Evolutionary conservation across 1,140 invertebrate species (phyloP).

Genomic region (Neodiprion fabricii): DNA sequence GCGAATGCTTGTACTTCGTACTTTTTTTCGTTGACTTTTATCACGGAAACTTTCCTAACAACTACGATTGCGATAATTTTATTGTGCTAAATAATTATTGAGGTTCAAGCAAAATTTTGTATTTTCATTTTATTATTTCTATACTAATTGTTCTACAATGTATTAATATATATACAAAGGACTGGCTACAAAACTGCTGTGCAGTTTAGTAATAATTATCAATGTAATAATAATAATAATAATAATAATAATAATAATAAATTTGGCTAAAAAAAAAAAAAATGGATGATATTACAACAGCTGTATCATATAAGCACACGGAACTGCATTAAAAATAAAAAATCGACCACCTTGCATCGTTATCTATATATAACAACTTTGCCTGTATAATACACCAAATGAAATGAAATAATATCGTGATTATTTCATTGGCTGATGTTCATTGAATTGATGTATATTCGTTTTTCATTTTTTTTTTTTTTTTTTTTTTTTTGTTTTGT

Average conservation of each 20-base stretch:
- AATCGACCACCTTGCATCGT: neutral
- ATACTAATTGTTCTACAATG: conserved; percentile 13
- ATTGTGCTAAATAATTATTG: neutral
- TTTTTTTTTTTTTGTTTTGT: neutral
- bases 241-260: conserved; percentile 3
- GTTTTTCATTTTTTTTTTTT: neutral
- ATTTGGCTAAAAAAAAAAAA: neutral
- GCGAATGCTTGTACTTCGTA: no score
- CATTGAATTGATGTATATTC: neutral
- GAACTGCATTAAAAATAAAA: neutral
- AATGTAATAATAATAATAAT: conserved; percentile 4
- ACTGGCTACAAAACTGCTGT: conserved; percentile 11
- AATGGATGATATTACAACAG: neutral
- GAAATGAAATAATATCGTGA: neutral
- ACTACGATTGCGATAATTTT: neutral
- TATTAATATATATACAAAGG: conserved; percentile 17
- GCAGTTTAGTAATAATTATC: neutral
- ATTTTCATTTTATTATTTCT: conserved; percentile 14
- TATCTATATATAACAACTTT: neutral
- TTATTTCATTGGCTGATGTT: neutral
- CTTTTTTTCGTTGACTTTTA: no score
- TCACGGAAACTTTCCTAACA: neutral
- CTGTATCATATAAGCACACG: no score
- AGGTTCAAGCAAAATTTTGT: neutral
- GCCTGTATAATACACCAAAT: neutral